Evolutionary conservation across 2,888 invertebrate species (phyloP), one percentile per base, ranked within the genome.

Genomic region (Anthophora plumipes): DNA sequence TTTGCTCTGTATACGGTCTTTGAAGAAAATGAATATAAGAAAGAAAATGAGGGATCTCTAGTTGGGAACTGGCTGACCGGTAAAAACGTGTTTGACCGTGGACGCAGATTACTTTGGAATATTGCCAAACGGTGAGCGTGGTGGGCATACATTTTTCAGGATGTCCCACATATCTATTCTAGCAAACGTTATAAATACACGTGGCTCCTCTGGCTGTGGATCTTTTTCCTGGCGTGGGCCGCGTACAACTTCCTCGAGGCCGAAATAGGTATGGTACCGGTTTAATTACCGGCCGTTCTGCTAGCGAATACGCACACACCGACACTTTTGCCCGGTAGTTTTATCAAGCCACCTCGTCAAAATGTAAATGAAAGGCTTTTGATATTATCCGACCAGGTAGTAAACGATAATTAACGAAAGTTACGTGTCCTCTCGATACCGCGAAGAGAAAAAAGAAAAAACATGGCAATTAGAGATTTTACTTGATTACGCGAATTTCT

Each of bases 131-230:
- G 78, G 66, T 77, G 69, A 77, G 84, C 85, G 85, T 83, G 82
- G 80, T 85, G 83, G 85, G 81, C 84, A 83, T 85, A 85, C 85
- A 86, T 89, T 91, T 91, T 89, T 88, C 82, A 74, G 87, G 89
- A 89, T 90, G 91, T 90, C 91, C 91, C 87, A 90, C 87, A 90
- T 92, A 88, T 90, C 88, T 87, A 88, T 86, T 86, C 86, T 81
- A 73, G 82, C 86, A 72, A 80, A 76, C 83, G 86, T 90, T 91
- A 90, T 89, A 91, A 91, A 91, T 91, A 90, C 84, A 61, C 77
- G 67, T 63, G 79, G 81, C 87, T 80, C 78, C 64, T 50, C 81
- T 76, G 60, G 54, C 63, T 50, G 75, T 84, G 31, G 31, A 52
- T 82, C 80, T 85, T 84, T 76, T 76, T 71, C 71, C 66, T 52